Base-by-base conservation (phyloP, 2,888 invertebrate genomes). In the Deilephila porcellus region DNA sequence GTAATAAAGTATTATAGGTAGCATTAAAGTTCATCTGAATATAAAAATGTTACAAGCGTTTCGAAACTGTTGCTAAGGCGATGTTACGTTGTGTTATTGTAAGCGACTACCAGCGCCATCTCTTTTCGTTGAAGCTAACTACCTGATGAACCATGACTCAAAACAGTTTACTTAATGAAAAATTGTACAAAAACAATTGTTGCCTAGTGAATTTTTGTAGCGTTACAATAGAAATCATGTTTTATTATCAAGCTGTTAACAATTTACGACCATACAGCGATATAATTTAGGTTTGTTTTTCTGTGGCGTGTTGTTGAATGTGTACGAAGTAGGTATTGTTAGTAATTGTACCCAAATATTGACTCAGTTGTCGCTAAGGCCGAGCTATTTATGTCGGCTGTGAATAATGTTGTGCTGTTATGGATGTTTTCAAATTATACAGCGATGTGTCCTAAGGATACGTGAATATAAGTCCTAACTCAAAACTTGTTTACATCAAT, bases 91-190 rank as follows among this genome's bases (percentile, higher is more conserved):
- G 14, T 56, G 71, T 74, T 76, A 45, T 7, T 59, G n/a, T 70
- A 64, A 72, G 14, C 11, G 52, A 79, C 84, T 4, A 34, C 76
- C 78, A 83, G 56, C 86, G 89, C 87, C 90, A 90, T 88, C 90
- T 91, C 32, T 81, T 77, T 73, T 56, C 63, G 11, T 1, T 25
- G 8, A 8, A 11, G 0, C 4, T 77, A 80, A 87, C 80, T 78
- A 80, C 73, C 71, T 73, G 71, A 74, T 71, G 74, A 73, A 73
- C 37, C 71, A 75, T 70, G 71, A 71, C 74, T 62, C 59, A 37
- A 72, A 62, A 73, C 71, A 56, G 59, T 59, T 71, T 37, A 71
- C 74, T 17, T 56, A 67, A 74, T 76, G 75, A 75, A 80, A 76
- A 62, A 70, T 62, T 64, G 60, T 29, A 67, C 67, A 25, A 67